Conservation (phyloP, 2,888 invertebrate genomes). For the Desoria tigrina region DNA sequence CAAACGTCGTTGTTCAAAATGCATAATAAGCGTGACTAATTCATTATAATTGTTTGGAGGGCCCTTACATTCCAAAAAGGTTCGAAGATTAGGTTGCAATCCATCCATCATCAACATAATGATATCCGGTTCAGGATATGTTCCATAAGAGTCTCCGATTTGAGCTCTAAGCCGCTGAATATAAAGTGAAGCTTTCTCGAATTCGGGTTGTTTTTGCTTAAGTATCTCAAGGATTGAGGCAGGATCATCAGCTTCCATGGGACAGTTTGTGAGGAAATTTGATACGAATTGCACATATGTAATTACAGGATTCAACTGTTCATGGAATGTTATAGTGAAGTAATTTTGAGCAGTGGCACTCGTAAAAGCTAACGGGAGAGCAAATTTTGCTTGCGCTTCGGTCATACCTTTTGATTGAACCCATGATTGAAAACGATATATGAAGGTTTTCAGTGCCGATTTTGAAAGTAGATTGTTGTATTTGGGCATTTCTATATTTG, state of each 20-base stretch:
- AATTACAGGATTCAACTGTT: not conserved
- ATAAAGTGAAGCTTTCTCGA: not conserved
- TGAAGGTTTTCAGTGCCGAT: not conserved
- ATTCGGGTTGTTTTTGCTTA: not conserved
- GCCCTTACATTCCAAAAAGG: not conserved
- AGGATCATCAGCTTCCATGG: not conserved
- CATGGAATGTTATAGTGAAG: not conserved
- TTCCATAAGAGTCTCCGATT: not conserved
- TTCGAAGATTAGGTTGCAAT: not conserved
- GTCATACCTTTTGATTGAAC: not conserved
- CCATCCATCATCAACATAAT: not conserved
- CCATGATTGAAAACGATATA: not conserved
- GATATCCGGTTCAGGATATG: not conserved
- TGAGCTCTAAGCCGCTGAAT: not conserved
- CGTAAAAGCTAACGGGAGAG: not conserved
- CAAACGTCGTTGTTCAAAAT: not conserved
- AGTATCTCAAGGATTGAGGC: not conserved
- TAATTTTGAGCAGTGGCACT: not conserved
- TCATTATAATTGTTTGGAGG: not conserved
- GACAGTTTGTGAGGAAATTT: not conserved
- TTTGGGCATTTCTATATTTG: not conserved
- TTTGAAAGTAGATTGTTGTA: not conserved
- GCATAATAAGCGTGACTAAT: not conserved
- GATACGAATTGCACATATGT: not conserved
- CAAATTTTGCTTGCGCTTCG: not conserved